Conservation (phyloP, 2,113 vertebrate species). For the Callorhinus ursinus region DNA sequence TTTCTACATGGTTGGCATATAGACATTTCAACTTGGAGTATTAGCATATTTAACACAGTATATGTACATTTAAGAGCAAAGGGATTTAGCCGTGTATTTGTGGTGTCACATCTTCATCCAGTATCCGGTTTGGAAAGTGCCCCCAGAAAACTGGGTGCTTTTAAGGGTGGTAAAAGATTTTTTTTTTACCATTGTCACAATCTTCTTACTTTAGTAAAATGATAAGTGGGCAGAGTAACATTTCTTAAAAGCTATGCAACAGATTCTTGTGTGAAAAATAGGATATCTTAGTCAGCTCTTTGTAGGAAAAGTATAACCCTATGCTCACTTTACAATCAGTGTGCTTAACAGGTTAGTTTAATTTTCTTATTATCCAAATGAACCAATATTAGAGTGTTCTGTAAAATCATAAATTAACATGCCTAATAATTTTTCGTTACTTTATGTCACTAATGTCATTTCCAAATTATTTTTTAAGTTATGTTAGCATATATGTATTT, state of each 20-base stretch:
- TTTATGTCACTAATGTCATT: conserved; percentile 26
- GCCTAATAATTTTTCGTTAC: neutral
- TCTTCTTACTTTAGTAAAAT: neutral
- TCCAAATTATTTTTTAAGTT: conserved; percentile 50
- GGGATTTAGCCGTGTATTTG: neutral
- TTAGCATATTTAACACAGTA: neutral
- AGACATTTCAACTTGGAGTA: neutral
- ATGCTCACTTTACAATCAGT: neutral
- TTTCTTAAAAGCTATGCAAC: neutral
- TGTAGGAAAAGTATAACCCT: neutral
- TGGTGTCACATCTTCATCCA: neutral
- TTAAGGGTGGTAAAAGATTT: neutral
- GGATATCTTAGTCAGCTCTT: neutral
- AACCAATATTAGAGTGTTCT: neutral
- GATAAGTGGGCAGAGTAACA: neutral
- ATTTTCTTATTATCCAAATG: neutral
- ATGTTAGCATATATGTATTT: neutral
- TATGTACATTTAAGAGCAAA: neutral
- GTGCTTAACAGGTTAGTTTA: neutral
- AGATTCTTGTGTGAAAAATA: conserved; percentile 43
- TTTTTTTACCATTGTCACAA: neutral
- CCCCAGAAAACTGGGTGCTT: neutral
- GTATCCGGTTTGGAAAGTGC: neutral
- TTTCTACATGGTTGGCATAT: neutral
- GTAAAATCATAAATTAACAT: neutral